phyloP scores from a whole-genome alignment of 2,888 invertebrate species.

The Scelioninae gen. 1 region DNA sequence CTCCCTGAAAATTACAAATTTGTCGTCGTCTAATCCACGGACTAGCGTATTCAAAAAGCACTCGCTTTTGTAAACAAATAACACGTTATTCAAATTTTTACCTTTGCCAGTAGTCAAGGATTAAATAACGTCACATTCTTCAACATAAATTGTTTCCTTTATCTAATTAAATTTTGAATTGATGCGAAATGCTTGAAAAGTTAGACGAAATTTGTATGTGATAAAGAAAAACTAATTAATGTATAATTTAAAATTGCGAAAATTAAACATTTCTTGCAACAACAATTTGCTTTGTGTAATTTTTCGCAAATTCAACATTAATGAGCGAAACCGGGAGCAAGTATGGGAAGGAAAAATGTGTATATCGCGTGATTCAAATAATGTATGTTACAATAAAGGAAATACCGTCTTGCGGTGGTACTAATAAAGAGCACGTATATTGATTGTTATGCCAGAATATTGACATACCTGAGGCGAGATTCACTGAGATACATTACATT shows the following conservation, averaged over 20 bases:
- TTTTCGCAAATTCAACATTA: slow-evolving; percentile 4
- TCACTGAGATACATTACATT: slow-evolving; percentile 38
- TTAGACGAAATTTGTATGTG: neutral
- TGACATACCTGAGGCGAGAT: slow-evolving; percentile 55
- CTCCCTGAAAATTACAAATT: slow-evolving; percentile 34
- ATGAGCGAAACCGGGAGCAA: neutral
- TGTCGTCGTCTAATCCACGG: slow-evolving; percentile 27
- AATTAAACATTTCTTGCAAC: neutral
- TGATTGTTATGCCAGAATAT: slow-evolving; percentile 48
- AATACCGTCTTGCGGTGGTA: slow-evolving; percentile 24
- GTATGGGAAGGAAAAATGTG: slow-evolving; percentile 5
- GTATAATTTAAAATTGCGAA: slow-evolving; percentile 7
- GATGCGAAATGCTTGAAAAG: slow-evolving; percentile 3
- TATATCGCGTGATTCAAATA: slow-evolving; percentile 33
- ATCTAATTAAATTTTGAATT: neutral
- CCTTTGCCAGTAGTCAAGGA: neutral
- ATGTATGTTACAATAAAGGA: slow-evolving; percentile 14
- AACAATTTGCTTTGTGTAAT: slow-evolving; percentile 1
- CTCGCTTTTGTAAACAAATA: slow-evolving; percentile 26
- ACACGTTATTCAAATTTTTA: slow-evolving; percentile 17
- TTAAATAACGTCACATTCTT: slow-evolving; percentile 12
- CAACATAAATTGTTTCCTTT: slow-evolving; percentile 6
- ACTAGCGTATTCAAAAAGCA: slow-evolving; percentile 45
- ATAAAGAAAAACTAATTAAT: slow-evolving; percentile 17
- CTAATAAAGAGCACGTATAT: slow-evolving; percentile 52